Evolutionary conservation across 2,797 vertebrate genomes (phyloP), one percentile per base, ranked within the genome.

Genomic region (Anabas testudineus): DNA sequence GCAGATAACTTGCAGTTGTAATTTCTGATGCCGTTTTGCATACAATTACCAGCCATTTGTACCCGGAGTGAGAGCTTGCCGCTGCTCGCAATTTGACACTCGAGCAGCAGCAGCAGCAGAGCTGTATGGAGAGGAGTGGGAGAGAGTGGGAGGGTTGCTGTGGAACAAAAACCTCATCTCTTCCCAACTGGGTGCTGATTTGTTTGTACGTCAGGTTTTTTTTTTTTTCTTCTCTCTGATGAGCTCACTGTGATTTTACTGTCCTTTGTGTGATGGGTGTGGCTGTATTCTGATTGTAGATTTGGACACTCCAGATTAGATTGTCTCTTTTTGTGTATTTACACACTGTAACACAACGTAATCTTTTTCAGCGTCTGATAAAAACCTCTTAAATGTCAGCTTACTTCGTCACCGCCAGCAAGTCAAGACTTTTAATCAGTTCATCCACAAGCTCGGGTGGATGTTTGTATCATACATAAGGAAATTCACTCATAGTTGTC

Each of bases 1-100:
- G 73, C 58, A 21, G 67, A 75, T 54, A 67, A 80, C 70, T 22
- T 22, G 32, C 56, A 41, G 43, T 62, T 56, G 69, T 74, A 52
- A 83, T 71, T 76, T 77, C 63, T 63, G 67, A 47, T 18, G 68
- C 45, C 28, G 39, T 81, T 83, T 74, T 66, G 52, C 73, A 58
- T 69, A 71, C 68, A 85, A 79, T 88, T 76, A 88, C 58, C 76
- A 65, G 77, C 41, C 32, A 58, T 81, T 86, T 83, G 74, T 80
- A 74, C 66, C 48, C 18, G 15, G 41, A 71, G 84, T 14, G 67
- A 80, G 46, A 74, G 57, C 46, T 64, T 24, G 51, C 52, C 36
- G 10, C 46, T 1, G n/a, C 71, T 49, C 2, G 57, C 42, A 67
- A 65, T 78, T 49, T 52, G 63, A 53, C 69, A 34, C 62, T 80